phyloP scores from a whole-genome alignment of 2,113 vertebrate genomes.

The Leuciscus idus region DNA sequence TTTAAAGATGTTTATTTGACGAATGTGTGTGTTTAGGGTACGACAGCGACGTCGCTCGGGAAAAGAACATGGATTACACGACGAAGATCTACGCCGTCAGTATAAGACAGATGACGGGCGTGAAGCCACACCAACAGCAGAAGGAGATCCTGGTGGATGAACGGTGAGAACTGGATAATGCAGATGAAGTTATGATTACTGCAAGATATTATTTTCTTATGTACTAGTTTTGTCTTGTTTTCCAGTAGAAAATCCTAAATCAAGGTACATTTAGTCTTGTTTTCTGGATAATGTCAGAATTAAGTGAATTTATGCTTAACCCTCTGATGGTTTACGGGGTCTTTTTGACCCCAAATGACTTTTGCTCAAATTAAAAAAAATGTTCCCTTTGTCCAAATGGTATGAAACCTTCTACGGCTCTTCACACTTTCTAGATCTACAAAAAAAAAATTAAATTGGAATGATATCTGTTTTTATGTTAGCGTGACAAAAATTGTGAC shows the following conservation, averaged over 20 bases:
- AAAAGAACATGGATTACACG: conserved; percentile 90
- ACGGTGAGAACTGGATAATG: conserved; percentile 76
- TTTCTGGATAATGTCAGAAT: background rate
- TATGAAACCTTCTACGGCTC: too few relatives aligned
- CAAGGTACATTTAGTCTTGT: background rate
- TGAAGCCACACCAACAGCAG: conserved; percentile 91
- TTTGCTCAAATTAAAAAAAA: too few relatives aligned
- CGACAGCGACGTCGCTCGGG: conserved; percentile 94
- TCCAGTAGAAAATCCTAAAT: background rate
- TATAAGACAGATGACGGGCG: conserved; percentile 93
- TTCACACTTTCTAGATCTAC: too few relatives aligned
- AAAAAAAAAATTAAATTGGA: too few relatives aligned
- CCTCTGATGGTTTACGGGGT: too few relatives aligned
- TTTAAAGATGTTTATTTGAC: background rate
- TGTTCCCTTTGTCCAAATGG: too few relatives aligned
- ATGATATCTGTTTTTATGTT: too few relatives aligned
- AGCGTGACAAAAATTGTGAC: too few relatives aligned
- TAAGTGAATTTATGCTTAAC: too few relatives aligned
- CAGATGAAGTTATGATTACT: background rate
- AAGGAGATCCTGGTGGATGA: conserved; percentile 89
- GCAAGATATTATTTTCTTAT: background rate
- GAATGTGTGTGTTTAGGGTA: conserved; percentile 79
- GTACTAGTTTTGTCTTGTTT: background rate
- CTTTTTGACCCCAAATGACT: too few relatives aligned
- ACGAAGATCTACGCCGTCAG: conserved; percentile 91